A percentile compares a stretch with the other conserved stretches of the same genome.
Evolutionary conservation across 2,113 vertebrate species (phyloP).

Genomic region (Anseranas semipalmata): DNA sequence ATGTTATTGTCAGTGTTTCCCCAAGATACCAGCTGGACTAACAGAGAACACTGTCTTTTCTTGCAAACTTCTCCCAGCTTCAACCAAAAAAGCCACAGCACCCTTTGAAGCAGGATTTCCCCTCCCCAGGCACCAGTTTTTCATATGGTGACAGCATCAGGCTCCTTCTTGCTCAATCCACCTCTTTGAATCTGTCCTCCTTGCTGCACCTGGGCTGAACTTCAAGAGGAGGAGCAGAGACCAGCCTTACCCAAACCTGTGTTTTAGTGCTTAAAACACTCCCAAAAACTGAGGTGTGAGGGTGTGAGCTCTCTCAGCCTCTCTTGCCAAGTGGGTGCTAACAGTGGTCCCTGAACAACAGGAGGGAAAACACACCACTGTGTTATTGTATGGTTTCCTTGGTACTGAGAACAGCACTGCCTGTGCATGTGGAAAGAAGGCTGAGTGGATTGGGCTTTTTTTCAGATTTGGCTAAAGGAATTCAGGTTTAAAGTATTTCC

Average conservation of each 20-base stretch:
- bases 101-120: background rate
- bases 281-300: background rate
- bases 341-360: background rate
- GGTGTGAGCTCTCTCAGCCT: background rate
- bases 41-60: background rate
- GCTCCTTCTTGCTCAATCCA: background rate
- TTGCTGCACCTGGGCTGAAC: background rate
- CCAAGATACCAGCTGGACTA: background rate
- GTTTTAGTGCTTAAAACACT: background rate
- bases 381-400: background rate
- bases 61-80: background rate
- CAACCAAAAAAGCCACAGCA: background rate
- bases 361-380: rapidly evolving
- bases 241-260: background rate
- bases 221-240: background rate
- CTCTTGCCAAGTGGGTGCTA: rapidly evolving
- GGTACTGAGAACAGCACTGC: background rate
- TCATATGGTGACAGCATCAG: background rate
- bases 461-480: background rate
- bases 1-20: background rate
- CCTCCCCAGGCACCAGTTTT: background rate
- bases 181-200: background rate
- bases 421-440: background rate
- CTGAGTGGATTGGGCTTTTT: background rate
- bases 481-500: background rate